Conservation (phyloP, 2,888 invertebrate species). For the Pyrgus malvae region DNA sequence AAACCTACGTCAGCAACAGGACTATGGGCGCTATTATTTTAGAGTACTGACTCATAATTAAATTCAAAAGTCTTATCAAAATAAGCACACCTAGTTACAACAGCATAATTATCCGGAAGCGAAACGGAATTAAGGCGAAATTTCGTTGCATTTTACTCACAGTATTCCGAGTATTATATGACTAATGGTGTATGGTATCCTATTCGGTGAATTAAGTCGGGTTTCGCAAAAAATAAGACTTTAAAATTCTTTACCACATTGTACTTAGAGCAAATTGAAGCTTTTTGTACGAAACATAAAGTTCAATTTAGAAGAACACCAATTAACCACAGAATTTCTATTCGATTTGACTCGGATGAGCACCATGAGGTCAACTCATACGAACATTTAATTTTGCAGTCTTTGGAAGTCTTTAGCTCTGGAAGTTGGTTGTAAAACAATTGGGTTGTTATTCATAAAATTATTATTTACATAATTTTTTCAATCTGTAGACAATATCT, state of each 20-base stretch:
- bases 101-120: too few relatives aligned
- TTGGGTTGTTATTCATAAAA: too few relatives aligned
- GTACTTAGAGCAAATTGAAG: not conserved
- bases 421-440: too few relatives aligned
- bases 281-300: not conserved
- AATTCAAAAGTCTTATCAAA: too few relatives aligned
- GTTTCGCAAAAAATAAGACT: slow-evolving; percentile 7
- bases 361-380: slow-evolving; percentile 1
- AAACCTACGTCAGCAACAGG: too few relatives aligned
- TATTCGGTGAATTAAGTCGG: slow-evolving; percentile 17
- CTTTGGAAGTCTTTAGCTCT: too few relatives aligned
- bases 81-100: too few relatives aligned
- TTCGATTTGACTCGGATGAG: slow-evolving; percentile 6
- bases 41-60: too few relatives aligned
- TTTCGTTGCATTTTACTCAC: not conserved
- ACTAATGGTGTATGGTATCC: slow-evolving; percentile 16
- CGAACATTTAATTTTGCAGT: not conserved
- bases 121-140: not conserved
- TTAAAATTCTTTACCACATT: not conserved
- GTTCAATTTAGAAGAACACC: not conserved
- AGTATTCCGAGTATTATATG: slow-evolving; percentile 12
- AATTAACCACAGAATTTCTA: not conserved
- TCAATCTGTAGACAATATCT: too few relatives aligned
- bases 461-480: too few relatives aligned
- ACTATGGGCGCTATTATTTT: too few relatives aligned